phyloP scores from a whole-genome alignment of 2,797 vertebrate genomes.

The Lagodon rhomboides region DNA sequence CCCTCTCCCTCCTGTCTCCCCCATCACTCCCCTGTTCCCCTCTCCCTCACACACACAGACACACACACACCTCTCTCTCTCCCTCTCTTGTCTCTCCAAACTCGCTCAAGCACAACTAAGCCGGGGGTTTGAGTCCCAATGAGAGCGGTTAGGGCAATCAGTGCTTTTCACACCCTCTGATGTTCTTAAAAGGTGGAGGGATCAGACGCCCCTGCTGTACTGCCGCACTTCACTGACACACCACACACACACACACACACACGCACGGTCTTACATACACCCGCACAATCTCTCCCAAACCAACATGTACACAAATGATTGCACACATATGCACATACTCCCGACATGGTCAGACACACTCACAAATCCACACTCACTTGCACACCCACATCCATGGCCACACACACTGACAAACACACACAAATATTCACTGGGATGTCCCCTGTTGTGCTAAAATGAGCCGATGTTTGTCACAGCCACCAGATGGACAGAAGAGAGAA shows the following conservation, averaged over 20 bases:
- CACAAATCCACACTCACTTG: slow-evolving; percentile 7
- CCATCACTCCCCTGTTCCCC: slow-evolving; percentile 40
- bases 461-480: slow-evolving; percentile 12
- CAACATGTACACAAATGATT: too few relatives aligned
- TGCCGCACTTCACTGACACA: slow-evolving; percentile 60
- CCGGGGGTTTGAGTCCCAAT: slow-evolving; percentile 86
- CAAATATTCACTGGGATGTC: slow-evolving; percentile 9
- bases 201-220: slow-evolving; percentile 83
- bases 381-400: slow-evolving; percentile 14
- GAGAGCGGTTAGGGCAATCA: slow-evolving; percentile 89
- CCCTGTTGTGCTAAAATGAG: slow-evolving; percentile 15
- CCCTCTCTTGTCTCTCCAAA: slow-evolving; percentile 78
- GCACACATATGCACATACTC: background rate
- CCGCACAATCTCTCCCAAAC: background rate
- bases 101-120: slow-evolving; percentile 90
- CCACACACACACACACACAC: slow-evolving; percentile 26
- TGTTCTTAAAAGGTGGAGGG: slow-evolving; percentile 90
- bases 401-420: slow-evolving; percentile 30
- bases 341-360: slow-evolving; percentile 9
- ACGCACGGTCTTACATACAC: background rate
- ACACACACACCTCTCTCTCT: slow-evolving; percentile 38
- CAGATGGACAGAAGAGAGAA: slow-evolving; percentile 15
- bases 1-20: slow-evolving; percentile 22
- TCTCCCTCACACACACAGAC: slow-evolving; percentile 36
- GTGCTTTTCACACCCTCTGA: slow-evolving; percentile 90